These are phyloP conservation scores for Platycnemis pennipes DNA, from an alignment of 2,888 invertebrate species.

Conservation along the genomic window DNA sequence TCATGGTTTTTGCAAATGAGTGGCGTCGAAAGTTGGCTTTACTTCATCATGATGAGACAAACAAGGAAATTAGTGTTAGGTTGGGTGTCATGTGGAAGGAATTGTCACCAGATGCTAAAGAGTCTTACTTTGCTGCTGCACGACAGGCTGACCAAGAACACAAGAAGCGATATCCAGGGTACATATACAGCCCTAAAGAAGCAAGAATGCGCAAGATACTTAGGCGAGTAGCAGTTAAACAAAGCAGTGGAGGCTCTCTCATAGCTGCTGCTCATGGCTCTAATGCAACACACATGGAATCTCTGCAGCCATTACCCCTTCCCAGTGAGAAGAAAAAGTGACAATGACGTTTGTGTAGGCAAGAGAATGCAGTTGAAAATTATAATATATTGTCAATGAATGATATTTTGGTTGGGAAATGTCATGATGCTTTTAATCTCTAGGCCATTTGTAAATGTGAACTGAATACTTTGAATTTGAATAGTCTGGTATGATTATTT, in stretches of 20 bases:
- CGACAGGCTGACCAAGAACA: constrained; percentile 78
- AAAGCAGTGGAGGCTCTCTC: background rate
- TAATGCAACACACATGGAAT: background rate
- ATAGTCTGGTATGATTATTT: background rate
- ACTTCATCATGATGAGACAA: constrained; percentile 79
- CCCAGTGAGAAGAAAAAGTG: background rate
- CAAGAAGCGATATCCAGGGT: constrained; percentile 79
- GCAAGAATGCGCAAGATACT: constrained; percentile 77
- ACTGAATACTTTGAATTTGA: background rate
- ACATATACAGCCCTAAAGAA: constrained; percentile 79
- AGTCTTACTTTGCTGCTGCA: constrained; percentile 78
- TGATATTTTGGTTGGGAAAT: background rate
- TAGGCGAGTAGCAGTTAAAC: background rate
- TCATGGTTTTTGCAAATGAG: constrained; percentile 81
- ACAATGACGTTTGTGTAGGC: background rate
- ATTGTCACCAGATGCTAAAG: constrained; percentile 78
- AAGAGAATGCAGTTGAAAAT: background rate
- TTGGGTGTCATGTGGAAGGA: constrained; percentile 81
- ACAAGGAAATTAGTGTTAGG: constrained; percentile 80
- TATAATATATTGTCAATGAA: background rate
- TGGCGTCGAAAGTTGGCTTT: constrained; percentile 79
- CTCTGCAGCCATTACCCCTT: background rate
- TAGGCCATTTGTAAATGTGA: background rate
- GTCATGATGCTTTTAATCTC: background rate
- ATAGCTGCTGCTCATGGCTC: background rate